phyloP scores from a whole-genome alignment of 2,888 invertebrate genomes.

The Dioctria linearis region DNA sequence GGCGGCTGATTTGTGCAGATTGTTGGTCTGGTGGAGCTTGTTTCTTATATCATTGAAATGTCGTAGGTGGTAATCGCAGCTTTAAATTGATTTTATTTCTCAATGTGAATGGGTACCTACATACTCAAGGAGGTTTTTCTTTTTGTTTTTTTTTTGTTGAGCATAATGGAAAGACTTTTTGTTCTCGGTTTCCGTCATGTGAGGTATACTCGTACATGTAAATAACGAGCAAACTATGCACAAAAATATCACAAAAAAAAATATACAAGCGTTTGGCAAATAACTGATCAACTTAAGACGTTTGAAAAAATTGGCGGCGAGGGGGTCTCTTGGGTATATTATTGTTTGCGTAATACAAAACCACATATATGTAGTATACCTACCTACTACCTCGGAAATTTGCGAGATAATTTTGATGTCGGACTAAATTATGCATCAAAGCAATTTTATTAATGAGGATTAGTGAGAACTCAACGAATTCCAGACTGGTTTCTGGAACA shows the following conservation, averaged over 20 bases:
- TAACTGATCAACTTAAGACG: not conserved
- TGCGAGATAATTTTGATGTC: constrained; percentile 44
- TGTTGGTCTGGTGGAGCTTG: not conserved
- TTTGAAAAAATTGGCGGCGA: not conserved
- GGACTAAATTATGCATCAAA: constrained; percentile 17
- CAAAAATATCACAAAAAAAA: constrained; percentile 15
- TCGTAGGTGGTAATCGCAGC: constrained; percentile 50
- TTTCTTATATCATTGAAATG: constrained; percentile 22
- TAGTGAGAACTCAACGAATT: constrained; percentile 8
- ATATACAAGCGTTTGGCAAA: constrained; percentile 28
- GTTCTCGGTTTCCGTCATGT: constrained; percentile 47
- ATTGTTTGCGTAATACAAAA: constrained; percentile 36
- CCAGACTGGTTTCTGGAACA: not conserved
- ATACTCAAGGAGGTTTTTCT: not conserved
- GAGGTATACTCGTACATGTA: constrained; percentile 8
- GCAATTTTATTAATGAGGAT: constrained; percentile 35
- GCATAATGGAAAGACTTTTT: constrained; percentile 30
- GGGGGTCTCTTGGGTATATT: constrained; percentile 16
- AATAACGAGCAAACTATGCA: constrained; percentile 10
- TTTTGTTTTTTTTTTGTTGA: not conserved
- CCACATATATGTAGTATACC: not conserved
- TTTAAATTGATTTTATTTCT: constrained; percentile 48
- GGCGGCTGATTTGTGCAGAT: not conserved
- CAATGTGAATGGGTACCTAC: constrained; percentile 23
- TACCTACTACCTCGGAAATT: constrained; percentile 1